phyloP scores from a whole-genome alignment of 2,797 vertebrate species.

The Gymnodraco acuticeps region DNA sequence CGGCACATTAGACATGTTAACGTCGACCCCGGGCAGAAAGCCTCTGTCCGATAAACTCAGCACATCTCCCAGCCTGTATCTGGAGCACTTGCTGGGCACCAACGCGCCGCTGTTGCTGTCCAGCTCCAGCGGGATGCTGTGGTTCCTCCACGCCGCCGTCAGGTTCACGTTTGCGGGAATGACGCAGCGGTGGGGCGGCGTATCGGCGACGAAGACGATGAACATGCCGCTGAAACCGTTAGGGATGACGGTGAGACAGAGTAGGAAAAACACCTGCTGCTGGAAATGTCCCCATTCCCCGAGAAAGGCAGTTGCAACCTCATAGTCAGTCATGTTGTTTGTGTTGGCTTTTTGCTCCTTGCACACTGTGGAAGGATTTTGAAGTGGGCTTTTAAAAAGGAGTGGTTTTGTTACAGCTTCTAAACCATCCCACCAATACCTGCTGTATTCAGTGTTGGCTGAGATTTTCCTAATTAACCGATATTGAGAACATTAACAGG shows the following conservation, averaged over 20 bases:
- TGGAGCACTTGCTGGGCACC: slow-evolving; percentile 82
- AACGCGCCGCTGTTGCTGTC: slow-evolving; percentile 52
- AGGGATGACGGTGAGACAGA: slow-evolving; percentile 87
- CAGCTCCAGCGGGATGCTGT: slow-evolving; percentile 84
- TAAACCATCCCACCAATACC: slow-evolving; percentile 43
- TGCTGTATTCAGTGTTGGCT: not conserved
- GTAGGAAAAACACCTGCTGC: slow-evolving; percentile 84
- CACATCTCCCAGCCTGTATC: slow-evolving; percentile 85
- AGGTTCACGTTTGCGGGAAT: slow-evolving; percentile 87
- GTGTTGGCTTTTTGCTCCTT: not conserved
- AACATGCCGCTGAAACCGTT: slow-evolving; percentile 86
- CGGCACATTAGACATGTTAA: slow-evolving; percentile 84
- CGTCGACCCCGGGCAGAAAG: slow-evolving; percentile 85
- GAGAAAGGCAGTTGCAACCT: slow-evolving; percentile 83
- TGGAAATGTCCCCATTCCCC: slow-evolving; percentile 91
- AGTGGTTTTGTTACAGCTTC: slow-evolving; percentile 14
- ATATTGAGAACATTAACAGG: not conserved
- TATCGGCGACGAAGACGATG: slow-evolving; percentile 86
- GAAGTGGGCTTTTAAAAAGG: slow-evolving; percentile 4
- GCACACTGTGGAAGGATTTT: slow-evolving; percentile 2
- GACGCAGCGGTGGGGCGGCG: slow-evolving; percentile 87
- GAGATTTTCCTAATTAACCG: not conserved
- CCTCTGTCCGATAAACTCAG: slow-evolving; percentile 83
- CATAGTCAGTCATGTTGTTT: slow-evolving; percentile 81
- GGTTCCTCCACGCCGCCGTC: slow-evolving; percentile 87